Base-by-base conservation (phyloP, 2,113 vertebrate species). In the Amia ocellicauda region DNA sequence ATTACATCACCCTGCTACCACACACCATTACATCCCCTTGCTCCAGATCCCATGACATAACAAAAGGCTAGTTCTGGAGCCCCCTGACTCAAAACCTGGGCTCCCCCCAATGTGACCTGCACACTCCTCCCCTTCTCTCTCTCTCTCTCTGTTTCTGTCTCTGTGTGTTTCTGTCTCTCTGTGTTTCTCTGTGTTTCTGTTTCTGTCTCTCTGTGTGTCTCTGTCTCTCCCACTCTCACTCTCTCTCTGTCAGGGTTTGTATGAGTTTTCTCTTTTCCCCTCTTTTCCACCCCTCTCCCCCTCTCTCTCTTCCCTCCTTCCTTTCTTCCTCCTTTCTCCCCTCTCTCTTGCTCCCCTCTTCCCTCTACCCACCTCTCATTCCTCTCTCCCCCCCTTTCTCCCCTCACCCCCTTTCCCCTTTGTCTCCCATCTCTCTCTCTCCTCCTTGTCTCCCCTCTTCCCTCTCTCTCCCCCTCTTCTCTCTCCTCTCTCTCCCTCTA, bases 401-500 rank as follows among this genome's bases (percentile, higher is more conserved):
- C 52, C 29, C 58, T 11, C 16, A 28, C 52, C 26, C 16, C 22
- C 51, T 19, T 43, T 47, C 58, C 43, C 10, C 58, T 9, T 16
- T 42, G 27, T 27, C 45, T 47, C n/a, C 28, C 0, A n/a, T 47
- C 23, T n/a, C 5, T 23, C 58, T 16, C 58, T 17, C 17, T 24
- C 20, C 19, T 8, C 51, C 16, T 28, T 49, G 13, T 58, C 40
- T 61, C n/a, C 24, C 3, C 7, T 62, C 31, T 2, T 7, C 11
- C 24, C 52, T 60, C 60, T 3, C 40, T 17, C 19, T 36, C 45
- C 23, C 52, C 54, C 47, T 11, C 31, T 4, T 68, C 27, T 31
- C 22, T 27, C 49, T 8, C 3, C 10, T 2, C 5, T 36, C 7
- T 28, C 36, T 0, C 17, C 58, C 23, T 70, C 84, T 81, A 93